Base-by-base conservation (phyloP, 2,113 vertebrate genomes). In the Grallaria varia region DNA sequence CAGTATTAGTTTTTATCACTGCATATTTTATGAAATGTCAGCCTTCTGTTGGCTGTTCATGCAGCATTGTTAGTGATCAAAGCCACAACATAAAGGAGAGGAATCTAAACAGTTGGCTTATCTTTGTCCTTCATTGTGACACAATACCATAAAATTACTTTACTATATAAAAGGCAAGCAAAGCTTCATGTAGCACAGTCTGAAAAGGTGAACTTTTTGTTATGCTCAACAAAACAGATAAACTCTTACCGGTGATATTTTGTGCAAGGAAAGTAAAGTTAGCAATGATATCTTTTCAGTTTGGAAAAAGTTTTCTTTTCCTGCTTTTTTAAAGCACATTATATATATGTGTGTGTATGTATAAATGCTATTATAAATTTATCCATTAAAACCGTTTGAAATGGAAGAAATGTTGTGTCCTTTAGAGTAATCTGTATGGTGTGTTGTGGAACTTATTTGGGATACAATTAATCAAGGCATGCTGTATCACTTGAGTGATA, bases 11-110 rank as follows among this genome's bases (percentile, higher is more conserved):
- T 98, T 98, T 98, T 98, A 98, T 98, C 98, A 98, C 98, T 98
- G 98, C 98, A 98, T 98, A 98, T 98, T 98, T 98, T 98, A 98
- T 98, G 98, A 98, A 98, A 98, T 98, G 98, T 98, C 98, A 98
- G 98, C 98, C 98, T 98, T 98, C 98, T 98, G 98, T 98, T 98
- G 98, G 98, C 97, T 98, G 98, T 98, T 98, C 98, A 96, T 35
- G 27, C 97, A 98, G 98, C 97, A 98, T 98, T 98, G 98, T 98
- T 98, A 98, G 98, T 98, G 98, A 98, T 98, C 98, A 98, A 98
- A 98, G 98, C 96, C 98, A 98, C 98, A 98, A 98, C 97, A 98
- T 98, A 98, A 98, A 98, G 98, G 96, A 97, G 78, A 98, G 49
- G 97, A 97, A 98, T 98, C 98, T 97, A 98, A 98, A 98, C 97